Percentiles rank a stretch among this genome's conserved stretches.
Evolutionary conservation across 2,888 invertebrate genomes (phyloP).

Genomic region (Diadromus collaris): DNA sequence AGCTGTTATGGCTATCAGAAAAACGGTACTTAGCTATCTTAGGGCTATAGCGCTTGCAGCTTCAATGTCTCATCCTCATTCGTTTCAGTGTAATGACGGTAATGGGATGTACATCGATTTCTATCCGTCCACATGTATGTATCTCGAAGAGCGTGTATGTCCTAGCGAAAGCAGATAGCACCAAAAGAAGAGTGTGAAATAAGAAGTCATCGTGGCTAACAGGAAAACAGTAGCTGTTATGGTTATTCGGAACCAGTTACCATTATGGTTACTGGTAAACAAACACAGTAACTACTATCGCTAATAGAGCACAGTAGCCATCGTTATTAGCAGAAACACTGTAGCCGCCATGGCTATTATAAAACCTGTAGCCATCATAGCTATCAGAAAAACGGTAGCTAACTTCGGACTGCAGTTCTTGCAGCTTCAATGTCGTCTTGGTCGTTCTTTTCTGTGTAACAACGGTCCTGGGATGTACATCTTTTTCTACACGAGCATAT

Average conservation of each 20-base stretch:
- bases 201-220: too few relatives aligned
- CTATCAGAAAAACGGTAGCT: too few relatives aligned
- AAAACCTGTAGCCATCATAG: too few relatives aligned
- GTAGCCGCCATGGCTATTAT: too few relatives aligned
- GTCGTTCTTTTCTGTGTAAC: conserved; percentile 32
- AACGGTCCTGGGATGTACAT: conserved; percentile 3
- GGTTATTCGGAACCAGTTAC: too few relatives aligned
- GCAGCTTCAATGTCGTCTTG: not conserved
- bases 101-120: conserved; percentile 1
- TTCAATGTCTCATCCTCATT: conserved; percentile 12
- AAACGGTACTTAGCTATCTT: too few relatives aligned
- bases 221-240: too few relatives aligned
- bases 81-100: conserved; percentile 27
- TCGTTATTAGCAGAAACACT: too few relatives aligned
- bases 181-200: conserved; percentile 5
- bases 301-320: too few relatives aligned
- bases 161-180: conserved; percentile 38
- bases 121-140: not conserved
- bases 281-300: too few relatives aligned
- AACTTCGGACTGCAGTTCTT: conserved; percentile 2
- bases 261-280: too few relatives aligned
- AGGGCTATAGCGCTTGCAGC: conserved; percentile 6
- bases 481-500: not conserved
- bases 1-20: too few relatives aligned
- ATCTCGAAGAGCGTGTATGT: not conserved